Conservation (phyloP, 2,888 invertebrate species). For the Punctoribates punctum region DNA sequence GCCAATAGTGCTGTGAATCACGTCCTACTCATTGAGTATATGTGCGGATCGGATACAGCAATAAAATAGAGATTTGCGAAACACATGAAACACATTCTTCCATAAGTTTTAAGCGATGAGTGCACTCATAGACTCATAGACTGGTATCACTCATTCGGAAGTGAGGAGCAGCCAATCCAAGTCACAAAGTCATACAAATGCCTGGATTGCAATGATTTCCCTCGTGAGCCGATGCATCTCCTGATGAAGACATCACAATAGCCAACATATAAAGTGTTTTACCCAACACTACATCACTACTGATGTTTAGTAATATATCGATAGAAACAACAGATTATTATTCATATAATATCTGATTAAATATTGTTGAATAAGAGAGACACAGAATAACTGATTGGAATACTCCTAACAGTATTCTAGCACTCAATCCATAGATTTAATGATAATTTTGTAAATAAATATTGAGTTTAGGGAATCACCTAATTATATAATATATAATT, state of each 20-base stretch:
- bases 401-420: background rate
- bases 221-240: slow-evolving; percentile 14
- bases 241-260: slow-evolving; percentile 36
- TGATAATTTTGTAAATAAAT: slow-evolving; percentile 13
- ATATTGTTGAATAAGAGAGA: too few species aligned
- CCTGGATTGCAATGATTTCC: slow-evolving; percentile 19
- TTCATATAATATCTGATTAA: background rate
- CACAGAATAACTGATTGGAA: too few species aligned
- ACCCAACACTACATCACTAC: background rate
- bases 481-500: background rate
- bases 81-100: background rate
- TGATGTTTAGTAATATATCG: background rate
- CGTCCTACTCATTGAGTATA: background rate
- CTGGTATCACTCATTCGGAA: slow-evolving; percentile 11
- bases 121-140: slow-evolving; percentile 14
- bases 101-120: slow-evolving; percentile 21
- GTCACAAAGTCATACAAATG: slow-evolving; percentile 9
- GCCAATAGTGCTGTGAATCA: slow-evolving; percentile 15
- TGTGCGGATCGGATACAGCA: slow-evolving; percentile 1
- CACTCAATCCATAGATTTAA: background rate
- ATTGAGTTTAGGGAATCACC: background rate
- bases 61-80: slow-evolving; percentile 14
- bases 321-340: background rate
- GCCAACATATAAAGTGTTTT: background rate
- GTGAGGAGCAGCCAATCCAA: slow-evolving; percentile 18